A percentile compares a stretch with the other conserved stretches of the same genome.
Evolutionary conservation across 2,113 vertebrate species (phyloP).

Genomic region (Scortum barcoo): DNA sequence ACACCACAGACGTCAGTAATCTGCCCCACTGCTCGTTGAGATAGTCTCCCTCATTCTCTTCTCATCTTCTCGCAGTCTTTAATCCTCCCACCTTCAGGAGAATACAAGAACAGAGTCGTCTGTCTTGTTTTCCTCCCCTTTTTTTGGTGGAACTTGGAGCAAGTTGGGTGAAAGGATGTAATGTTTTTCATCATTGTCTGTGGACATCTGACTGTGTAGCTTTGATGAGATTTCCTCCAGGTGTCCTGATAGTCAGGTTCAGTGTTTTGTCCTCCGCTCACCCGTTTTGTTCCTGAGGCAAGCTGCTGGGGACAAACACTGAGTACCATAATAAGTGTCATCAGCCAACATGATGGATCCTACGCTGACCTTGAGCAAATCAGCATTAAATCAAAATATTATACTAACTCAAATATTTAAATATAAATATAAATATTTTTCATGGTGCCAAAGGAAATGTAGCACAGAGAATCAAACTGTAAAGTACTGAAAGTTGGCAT

Average conservation of each 20-base stretch:
- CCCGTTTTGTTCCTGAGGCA: constrained; percentile 33
- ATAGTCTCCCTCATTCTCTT: constrained; percentile 42
- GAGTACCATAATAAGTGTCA: neutral
- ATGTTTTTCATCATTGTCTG: constrained; percentile 37
- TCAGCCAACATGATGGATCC: neutral
- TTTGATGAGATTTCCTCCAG: constrained; percentile 64
- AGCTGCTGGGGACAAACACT: neutral
- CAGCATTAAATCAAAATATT: constrained; percentile 3
- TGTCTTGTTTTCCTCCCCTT: constrained; percentile 5
- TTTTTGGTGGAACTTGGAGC: constrained; percentile 36
- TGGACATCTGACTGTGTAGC: constrained; percentile 39
- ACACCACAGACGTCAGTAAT: constrained; percentile 69
- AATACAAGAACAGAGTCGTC: constrained; percentile 40
- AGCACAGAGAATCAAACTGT: neutral
- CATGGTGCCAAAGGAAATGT: neutral
- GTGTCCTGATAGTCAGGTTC: constrained; percentile 48
- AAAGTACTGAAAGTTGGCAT: neutral
- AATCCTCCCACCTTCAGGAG: constrained; percentile 57
- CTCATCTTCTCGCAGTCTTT: constrained; percentile 63
- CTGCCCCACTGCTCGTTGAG: constrained; percentile 59
- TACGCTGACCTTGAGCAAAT: constrained; percentile 14
- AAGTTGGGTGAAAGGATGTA: constrained; percentile 38
- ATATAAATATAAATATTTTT: neutral
- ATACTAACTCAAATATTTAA: constrained; percentile 16
- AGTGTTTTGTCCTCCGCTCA: constrained; percentile 52